phyloP scores from a whole-genome alignment of 2,888 invertebrate species.

The Drosophila austrosaltans region DNA sequence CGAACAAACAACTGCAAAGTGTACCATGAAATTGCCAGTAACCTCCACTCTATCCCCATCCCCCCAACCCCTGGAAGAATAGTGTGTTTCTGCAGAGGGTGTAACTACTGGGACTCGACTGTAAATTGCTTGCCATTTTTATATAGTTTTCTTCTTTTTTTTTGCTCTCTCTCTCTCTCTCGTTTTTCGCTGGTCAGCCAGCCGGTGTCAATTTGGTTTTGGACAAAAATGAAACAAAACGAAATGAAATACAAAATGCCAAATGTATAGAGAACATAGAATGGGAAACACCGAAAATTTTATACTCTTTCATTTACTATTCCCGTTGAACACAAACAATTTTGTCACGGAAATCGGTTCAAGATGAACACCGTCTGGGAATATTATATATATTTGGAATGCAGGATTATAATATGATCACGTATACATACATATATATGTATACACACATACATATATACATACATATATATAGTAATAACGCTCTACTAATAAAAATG shows the following conservation, averaged over 20 bases:
- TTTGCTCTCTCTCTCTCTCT: conserved; percentile 39
- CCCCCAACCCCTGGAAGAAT: not conserved
- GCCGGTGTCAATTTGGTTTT: conserved; percentile 65
- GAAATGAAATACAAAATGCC: conserved; percentile 1
- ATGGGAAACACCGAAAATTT: not conserved
- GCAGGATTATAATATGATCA: no score
- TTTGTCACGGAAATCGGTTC: no score
- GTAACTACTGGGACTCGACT: conserved; percentile 35
- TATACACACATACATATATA: no score
- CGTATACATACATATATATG: no score
- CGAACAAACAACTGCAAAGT: conserved; percentile 45
- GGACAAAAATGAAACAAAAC: conserved; percentile 15
- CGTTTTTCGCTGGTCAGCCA: conserved; percentile 49
- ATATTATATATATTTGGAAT: no score
- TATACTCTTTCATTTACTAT: no score
- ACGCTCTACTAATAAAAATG: no score
- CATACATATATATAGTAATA: no score
- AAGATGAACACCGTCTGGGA: no score
- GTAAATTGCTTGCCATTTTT: conserved; percentile 72
- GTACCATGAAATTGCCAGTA: conserved; percentile 68
- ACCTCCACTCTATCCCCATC: not conserved
- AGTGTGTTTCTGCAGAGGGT: not conserved
- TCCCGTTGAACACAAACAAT: no score
- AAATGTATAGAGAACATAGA: conserved; percentile 2
- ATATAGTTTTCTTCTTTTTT: conserved; percentile 50